These are phyloP conservation scores for Geotrypetes seraphini DNA, from an alignment of 2,797 vertebrate genomes.

Conservation along the genomic window DNA sequence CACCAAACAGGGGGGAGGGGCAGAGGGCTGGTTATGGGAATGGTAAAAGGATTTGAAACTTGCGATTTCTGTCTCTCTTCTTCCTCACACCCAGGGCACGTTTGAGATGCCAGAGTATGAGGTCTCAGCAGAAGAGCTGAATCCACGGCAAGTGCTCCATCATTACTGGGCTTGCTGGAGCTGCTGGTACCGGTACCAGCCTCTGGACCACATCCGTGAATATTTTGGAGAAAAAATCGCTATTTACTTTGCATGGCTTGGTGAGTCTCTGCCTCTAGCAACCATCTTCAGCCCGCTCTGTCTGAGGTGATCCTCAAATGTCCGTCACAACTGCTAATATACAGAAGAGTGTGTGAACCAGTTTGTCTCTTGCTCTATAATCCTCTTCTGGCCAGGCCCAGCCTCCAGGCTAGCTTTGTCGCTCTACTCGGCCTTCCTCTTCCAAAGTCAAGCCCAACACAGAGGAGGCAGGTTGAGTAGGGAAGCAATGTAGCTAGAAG, in stretches of 20 bases:
- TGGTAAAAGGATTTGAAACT: too few relatives aligned
- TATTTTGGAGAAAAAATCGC: slow-evolving; percentile 75
- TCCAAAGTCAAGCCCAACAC: too few relatives aligned
- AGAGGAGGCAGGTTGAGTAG: too few relatives aligned
- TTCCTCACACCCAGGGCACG: slow-evolving; percentile 37
- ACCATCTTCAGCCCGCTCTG: not conserved
- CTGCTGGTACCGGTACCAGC: slow-evolving; percentile 70
- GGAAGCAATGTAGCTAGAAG: not conserved
- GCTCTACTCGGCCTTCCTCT: too few relatives aligned
- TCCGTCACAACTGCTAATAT: too few relatives aligned
- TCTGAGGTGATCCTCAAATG: too few relatives aligned
- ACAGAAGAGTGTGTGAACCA: too few relatives aligned
- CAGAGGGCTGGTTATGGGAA: too few relatives aligned
- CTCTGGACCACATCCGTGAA: slow-evolving; percentile 65
- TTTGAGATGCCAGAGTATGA: slow-evolving; percentile 45
- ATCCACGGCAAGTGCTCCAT: slow-evolving; percentile 58
- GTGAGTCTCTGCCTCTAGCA: slow-evolving; percentile 27
- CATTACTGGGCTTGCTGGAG: slow-evolving; percentile 65
- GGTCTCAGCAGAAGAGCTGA: slow-evolving; percentile 47
- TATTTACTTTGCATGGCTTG: slow-evolving; percentile 69
- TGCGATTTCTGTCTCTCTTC: accelerated
- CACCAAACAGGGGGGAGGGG: too few relatives aligned
- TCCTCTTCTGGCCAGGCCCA: not conserved
- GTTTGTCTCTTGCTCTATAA: too few relatives aligned
- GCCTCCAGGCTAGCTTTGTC: too few relatives aligned